phyloP scores from a whole-genome alignment of 2,797 vertebrate genomes.

The Channallabes apus region DNA sequence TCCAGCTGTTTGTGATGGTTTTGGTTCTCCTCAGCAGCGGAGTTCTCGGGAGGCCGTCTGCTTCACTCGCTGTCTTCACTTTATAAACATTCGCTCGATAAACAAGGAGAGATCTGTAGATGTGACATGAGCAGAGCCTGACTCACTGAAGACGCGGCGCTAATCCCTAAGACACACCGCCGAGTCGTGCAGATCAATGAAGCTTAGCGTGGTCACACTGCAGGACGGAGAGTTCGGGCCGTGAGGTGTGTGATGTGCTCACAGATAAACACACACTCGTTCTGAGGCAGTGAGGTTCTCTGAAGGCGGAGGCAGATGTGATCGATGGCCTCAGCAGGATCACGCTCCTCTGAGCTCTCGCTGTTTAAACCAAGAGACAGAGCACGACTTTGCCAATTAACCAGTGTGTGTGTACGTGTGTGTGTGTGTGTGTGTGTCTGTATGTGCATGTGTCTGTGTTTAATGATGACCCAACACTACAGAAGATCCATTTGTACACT shows the following conservation, averaged over 20 bases:
- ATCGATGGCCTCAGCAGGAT: constrained; percentile 32
- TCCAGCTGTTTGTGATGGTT: neutral
- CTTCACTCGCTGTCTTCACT: neutral
- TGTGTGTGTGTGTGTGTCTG: neutral
- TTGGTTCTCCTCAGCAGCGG: neutral
- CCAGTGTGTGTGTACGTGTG: neutral
- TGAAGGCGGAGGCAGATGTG: constrained; percentile 16
- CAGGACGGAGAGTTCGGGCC: constrained; percentile 11
- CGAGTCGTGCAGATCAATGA: constrained; percentile 19
- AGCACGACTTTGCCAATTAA: constrained; percentile 7
- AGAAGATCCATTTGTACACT: neutral
- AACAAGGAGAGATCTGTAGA: constrained; percentile 10
- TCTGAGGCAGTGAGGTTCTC: constrained; percentile 13
- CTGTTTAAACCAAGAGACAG: constrained; percentile 8
- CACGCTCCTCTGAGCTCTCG: neutral
- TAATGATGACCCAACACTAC: neutral
- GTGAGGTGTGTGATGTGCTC: constrained; percentile 30
- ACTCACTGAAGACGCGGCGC: neutral
- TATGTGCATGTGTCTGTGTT: neutral
- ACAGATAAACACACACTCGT: constrained; percentile 22
- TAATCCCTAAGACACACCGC: constrained; percentile 28
- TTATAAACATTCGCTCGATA: constrained; percentile 12
- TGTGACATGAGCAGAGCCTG: neutral
- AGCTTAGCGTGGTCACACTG: constrained; percentile 18
- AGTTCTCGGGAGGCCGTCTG: neutral